Base-by-base conservation (phyloP, 2,888 invertebrate genomes). In the Aleiodes testaceus region DNA sequence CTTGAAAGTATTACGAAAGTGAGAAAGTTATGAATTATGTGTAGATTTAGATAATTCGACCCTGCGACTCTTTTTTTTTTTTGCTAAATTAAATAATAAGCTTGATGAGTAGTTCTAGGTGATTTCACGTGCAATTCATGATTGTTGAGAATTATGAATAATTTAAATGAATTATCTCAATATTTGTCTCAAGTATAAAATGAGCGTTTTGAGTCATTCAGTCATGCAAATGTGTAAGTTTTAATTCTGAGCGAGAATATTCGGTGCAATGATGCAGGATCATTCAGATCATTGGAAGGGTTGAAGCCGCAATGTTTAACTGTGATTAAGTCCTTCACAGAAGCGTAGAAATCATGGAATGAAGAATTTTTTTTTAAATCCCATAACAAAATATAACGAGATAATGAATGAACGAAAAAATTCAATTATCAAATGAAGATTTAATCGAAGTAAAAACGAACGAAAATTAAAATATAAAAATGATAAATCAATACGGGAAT, bases 401-500 rank as follows among this genome's bases (percentile, higher is more conserved):
- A 18, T 18, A 20, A 52, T 5, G 7, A 18, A 52, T 9, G 20
- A 6, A 52, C 2, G 7, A 4, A 52, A 18, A 22, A 6, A 52
- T 12, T 20, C 6, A 22, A 45, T 45, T 47, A 14, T 73, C 26
- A 69, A 47, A 69, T 11, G 52, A 16, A 36, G 63, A 55, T 12
- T 63, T 44, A 45, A 59, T 26, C 16, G 30, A 36, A 36, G 1
- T 18, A 16, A 18, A 59, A 59, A 30, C 9, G 26, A 59, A 30
- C 42, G 36, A 16, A 36, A 14, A 55, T 30, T 36, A 18, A 22
- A 63, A 61, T n/a, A 61, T 59, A 44, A 53, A 53, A 65, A 52
- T 68, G 14, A 50, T 59, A 14, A 22, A 66, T 14, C 30, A 47
- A 53, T 26, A 75, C 50, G 70, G 77, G 76, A 72, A 70, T 76